Percentiles rank a stretch among this genome's conserved stretches.
These are phyloP conservation scores for Alentia gelatinosa DNA, from an alignment of 2,888 invertebrate species.

Conservation along the genomic window DNA sequence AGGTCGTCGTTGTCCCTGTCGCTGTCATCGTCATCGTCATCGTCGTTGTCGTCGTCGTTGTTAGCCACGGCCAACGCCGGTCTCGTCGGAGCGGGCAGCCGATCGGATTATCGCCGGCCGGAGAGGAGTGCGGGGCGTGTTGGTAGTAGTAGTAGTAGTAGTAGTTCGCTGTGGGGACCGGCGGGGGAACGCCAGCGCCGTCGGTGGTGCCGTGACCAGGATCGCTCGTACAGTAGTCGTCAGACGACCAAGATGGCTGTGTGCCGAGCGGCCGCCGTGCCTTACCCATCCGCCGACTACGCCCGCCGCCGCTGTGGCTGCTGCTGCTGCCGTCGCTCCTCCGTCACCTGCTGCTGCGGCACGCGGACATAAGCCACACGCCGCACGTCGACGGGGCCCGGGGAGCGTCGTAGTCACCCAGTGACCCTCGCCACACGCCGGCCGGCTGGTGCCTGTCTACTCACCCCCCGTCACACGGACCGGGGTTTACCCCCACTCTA, in stretches of 20 bases:
- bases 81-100: background rate
- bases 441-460: no score
- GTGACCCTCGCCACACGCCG: background rate
- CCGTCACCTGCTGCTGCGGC: background rate
- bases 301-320: background rate
- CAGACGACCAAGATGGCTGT: constrained; percentile 34
- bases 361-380: background rate
- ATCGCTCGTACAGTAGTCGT: background rate
- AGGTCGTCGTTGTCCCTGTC: background rate
- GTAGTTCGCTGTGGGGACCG: background rate
- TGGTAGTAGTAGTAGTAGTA: no score
- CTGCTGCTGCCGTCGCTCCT: background rate
- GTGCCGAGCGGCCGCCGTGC: background rate
- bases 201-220: no score
- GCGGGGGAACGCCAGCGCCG: background rate
- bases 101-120: background rate
- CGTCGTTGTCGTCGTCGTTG: background rate
- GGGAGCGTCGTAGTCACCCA: background rate
- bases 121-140: background rate
- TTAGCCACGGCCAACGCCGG: background rate
- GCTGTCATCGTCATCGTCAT: background rate
- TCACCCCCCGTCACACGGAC: no score
- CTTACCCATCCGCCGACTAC: background rate
- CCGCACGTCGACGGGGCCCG: background rate
- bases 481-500: no score